Percentiles rank a stretch among this genome's conserved stretches.
phyloP scores from a whole-genome alignment of 1,140 invertebrate genomes.

The Caerostris darwini region DNA sequence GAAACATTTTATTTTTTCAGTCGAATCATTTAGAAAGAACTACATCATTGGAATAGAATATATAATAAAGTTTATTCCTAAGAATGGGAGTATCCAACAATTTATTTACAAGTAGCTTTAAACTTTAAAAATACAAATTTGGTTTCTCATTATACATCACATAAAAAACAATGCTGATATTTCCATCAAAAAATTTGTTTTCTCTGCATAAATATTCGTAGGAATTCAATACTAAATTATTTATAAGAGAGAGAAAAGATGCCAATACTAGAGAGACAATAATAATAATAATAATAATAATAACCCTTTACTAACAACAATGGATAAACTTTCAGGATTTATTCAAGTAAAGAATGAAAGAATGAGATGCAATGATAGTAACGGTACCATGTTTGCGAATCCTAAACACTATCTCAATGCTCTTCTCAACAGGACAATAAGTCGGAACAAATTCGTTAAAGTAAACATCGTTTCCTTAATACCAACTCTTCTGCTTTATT shows the following conservation, averaged over 20 bases:
- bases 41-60: not conserved
- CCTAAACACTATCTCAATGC: constrained; percentile 25
- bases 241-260: not conserved
- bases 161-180: not conserved
- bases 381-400: not conserved
- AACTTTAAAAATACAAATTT: not conserved
- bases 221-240: not conserved
- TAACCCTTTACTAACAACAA: not conserved
- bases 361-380: not conserved
- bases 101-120: not conserved
- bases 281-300: too few relatives aligned
- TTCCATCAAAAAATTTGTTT: not conserved
- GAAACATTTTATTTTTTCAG: not conserved
- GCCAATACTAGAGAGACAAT: too few relatives aligned
- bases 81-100: not conserved
- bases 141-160: not conserved
- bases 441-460: constrained; percentile 38
- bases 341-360: not conserved
- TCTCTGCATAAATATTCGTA: not conserved
- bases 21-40: not conserved
- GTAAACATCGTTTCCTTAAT: constrained; percentile 53
- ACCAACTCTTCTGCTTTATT: constrained; percentile 37
- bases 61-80: not conserved
- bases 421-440: constrained; percentile 17
- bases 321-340: constrained; percentile 1